Conservation (phyloP, 2,797 vertebrate species). For the Buphagus erythrorhynchus region DNA sequence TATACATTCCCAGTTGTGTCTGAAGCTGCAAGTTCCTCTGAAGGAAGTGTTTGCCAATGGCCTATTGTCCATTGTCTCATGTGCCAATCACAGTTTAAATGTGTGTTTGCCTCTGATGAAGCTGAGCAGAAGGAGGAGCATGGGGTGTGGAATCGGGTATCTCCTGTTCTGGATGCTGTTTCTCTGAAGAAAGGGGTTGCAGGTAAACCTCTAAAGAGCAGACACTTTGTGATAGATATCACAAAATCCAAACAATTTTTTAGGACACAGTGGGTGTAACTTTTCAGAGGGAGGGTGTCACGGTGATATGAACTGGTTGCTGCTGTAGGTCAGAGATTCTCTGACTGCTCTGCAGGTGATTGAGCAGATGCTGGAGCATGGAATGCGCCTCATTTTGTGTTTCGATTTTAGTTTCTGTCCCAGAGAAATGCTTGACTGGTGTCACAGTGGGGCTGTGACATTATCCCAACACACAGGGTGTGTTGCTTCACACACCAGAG, state of each 20-base stretch:
- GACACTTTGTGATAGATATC: neutral
- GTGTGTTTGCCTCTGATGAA: neutral
- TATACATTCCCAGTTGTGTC: neutral
- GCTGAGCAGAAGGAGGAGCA: neutral
- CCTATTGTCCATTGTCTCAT: neutral
- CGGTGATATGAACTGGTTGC: accelerated
- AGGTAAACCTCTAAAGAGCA: neutral
- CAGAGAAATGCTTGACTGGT: neutral
- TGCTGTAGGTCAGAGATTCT: neutral
- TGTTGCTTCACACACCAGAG: neutral
- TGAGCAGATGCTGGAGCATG: neutral
- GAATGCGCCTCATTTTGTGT: neutral
- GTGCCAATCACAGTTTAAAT: neutral
- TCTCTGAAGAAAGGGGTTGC: neutral
- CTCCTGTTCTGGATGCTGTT: neutral
- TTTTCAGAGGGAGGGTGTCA: neutral
- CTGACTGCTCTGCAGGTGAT: neutral
- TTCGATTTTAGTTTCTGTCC: neutral
- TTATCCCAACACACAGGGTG: neutral
- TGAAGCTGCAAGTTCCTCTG: neutral
- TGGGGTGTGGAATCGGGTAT: neutral
- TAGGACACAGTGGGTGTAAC: accelerated
- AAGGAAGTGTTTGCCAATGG: neutral
- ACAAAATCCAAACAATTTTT: neutral
- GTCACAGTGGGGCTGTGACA: neutral